phyloP scores from a whole-genome alignment of 2,113 vertebrate genomes.

The Pseudorectes ferrugineus region DNA sequence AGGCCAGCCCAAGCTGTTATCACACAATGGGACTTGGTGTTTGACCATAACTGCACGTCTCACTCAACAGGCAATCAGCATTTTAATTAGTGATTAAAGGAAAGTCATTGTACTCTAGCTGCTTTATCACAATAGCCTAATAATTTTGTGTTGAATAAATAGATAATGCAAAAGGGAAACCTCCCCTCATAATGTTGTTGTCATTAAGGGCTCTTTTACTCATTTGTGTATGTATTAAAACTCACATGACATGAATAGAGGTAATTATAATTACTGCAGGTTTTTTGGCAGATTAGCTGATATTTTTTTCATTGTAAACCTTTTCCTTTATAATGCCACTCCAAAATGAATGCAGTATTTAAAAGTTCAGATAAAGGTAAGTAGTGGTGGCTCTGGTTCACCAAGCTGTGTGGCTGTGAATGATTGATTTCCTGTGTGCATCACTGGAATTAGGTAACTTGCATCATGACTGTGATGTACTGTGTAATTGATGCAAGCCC shows the following conservation, averaged over 20 bases:
- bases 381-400: conserved; percentile 47
- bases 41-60: conserved; percentile 81
- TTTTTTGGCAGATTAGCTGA: conserved; percentile 57
- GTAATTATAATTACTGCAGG: conserved; percentile 72
- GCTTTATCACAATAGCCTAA: conserved; percentile 84
- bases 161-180: conserved; percentile 80
- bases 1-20: conserved; percentile 77
- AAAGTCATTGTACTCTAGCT: conserved; percentile 81
- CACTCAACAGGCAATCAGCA: conserved; percentile 84
- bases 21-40: conserved; percentile 77
- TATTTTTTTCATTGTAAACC: conserved; percentile 59
- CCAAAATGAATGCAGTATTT: conserved; percentile 64
- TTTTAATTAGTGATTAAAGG: conserved; percentile 85
- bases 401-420: conserved; percentile 64
- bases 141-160: conserved; percentile 84
- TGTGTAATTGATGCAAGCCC: conserved; percentile 77
- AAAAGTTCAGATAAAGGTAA: conserved; percentile 73
- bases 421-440: conserved; percentile 73
- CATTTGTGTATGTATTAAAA: conserved; percentile 75
- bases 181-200: conserved; percentile 76
- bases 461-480: conserved; percentile 74
- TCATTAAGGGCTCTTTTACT: conserved; percentile 74
- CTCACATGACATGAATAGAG: conserved; percentile 68
- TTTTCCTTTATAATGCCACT: conserved; percentile 66
- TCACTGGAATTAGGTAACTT: conserved; percentile 70